Base-by-base conservation (phyloP, 2,113 vertebrate species). In the Mugil cephalus region DNA sequence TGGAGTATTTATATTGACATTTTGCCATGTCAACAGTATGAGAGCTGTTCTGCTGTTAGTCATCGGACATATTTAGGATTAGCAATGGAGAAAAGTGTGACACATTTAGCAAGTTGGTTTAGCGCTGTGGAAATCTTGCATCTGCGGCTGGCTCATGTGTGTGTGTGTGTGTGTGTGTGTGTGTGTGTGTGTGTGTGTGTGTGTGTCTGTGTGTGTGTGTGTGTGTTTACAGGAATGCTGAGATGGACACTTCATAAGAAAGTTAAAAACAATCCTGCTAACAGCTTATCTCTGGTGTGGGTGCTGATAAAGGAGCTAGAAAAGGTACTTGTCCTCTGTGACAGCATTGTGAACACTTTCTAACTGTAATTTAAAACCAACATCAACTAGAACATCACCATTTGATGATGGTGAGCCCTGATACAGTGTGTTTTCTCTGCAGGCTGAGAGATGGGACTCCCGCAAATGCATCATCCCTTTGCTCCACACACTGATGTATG, bases 161-260 rank as follows among this genome's bases (percentile, higher is more conserved):
- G n/a, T n/a, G n/a, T n/a, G n/a, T n/a, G n/a, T n/a, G n/a, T n/a
- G n/a, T n/a, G n/a, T n/a, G n/a, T n/a, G n/a, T n/a, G n/a, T n/a
- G n/a, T n/a, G n/a, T n/a, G n/a, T n/a, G n/a, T n/a, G n/a, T n/a
- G n/a, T n/a, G n/a, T n/a, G n/a, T n/a, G n/a, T n/a, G n/a, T n/a
- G n/a, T n/a, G n/a, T n/a, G n/a, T n/a, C n/a, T 47, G 8, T 67
- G 19, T 60, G 36, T 68, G 15, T 47, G 2, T 80, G 10, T 80
- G 15, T 82, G 38, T 82, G 42, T 74, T 11, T 73, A 10, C 67
- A 99, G 97, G 96, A 53, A 97, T 98, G 96, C 90, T 98, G 88
- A 94, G 97, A 61, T 98, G 96, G 96, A 97, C 97, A 0, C 87
- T 98, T 72, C 96, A 99, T 39, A 98, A 97, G 90, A 98, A 97